Conservation (phyloP, 2,113 vertebrate genomes). For the Oryzias curvinotus region DNA sequence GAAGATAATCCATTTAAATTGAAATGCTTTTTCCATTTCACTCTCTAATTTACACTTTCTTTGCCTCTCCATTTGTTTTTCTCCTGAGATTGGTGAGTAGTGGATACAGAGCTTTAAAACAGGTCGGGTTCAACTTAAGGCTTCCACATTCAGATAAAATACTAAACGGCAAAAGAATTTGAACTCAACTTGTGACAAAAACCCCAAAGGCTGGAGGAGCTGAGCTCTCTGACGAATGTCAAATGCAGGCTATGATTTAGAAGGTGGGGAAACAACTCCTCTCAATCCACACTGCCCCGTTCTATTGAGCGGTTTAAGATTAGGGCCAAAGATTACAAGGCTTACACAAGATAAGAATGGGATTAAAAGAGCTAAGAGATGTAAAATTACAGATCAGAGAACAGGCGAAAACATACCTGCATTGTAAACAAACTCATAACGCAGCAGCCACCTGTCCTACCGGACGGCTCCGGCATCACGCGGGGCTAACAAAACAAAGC, state of each 20-base stretch:
- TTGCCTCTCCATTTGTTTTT: slow-evolving; percentile 56
- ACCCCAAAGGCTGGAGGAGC: slow-evolving; percentile 35
- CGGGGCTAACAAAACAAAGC: slow-evolving; percentile 38
- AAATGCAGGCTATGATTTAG: slow-evolving; percentile 49
- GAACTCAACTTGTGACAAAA: slow-evolving; percentile 24
- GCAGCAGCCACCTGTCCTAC: slow-evolving; percentile 55
- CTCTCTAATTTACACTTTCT: slow-evolving; percentile 75
- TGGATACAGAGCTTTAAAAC: slow-evolving; percentile 46
- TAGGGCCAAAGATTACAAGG: slow-evolving; percentile 81
- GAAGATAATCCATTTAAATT: slow-evolving; percentile 76
- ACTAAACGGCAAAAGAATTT: slow-evolving; percentile 50
- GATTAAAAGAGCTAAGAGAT: slow-evolving; percentile 79
- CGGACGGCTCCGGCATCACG: slow-evolving; percentile 28
- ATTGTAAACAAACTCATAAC: slow-evolving; percentile 69
- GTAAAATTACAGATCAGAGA: slow-evolving; percentile 78
- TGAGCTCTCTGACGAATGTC: slow-evolving; percentile 11
- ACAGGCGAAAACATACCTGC: slow-evolving; percentile 67
- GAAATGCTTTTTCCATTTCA: slow-evolving; percentile 72
- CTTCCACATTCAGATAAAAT: slow-evolving; percentile 54
- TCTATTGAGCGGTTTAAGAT: slow-evolving; percentile 73
- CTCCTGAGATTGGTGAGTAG: slow-evolving; percentile 51
- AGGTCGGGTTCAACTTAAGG: slow-evolving; percentile 55
- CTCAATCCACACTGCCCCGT: slow-evolving; percentile 42
- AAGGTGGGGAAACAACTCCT: slow-evolving; percentile 53
- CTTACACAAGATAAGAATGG: slow-evolving; percentile 77